These are phyloP conservation scores for Macropodus opercularis DNA, from an alignment of 2,797 vertebrate species.

Conservation along the genomic window DNA sequence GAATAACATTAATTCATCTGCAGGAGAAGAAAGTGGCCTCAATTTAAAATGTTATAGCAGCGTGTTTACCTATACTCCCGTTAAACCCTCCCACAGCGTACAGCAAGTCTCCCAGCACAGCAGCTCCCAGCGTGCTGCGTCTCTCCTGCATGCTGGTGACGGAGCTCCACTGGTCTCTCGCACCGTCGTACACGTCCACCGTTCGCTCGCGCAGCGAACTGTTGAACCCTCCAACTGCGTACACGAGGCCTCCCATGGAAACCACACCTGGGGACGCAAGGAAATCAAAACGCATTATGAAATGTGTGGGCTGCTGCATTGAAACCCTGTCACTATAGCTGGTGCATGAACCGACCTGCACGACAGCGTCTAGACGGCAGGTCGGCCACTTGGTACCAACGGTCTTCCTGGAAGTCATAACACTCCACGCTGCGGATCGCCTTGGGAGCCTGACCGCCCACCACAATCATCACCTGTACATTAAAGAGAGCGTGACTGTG, in stretches of 20 bases:
- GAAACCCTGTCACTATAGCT: too few relatives aligned
- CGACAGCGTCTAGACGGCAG: slow-evolving; percentile 94
- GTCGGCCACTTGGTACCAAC: slow-evolving; percentile 96
- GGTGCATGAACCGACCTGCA: slow-evolving; percentile 88
- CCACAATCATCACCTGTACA: slow-evolving; percentile 95
- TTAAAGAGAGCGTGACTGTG: too few relatives aligned
- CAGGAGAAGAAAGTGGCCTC: too few relatives aligned
- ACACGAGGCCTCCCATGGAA: slow-evolving; percentile 90
- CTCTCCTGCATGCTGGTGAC: slow-evolving; percentile 96
- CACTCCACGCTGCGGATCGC: slow-evolving; percentile 97
- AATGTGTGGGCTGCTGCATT: too few relatives aligned
- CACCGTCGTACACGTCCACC: slow-evolving; percentile 90
- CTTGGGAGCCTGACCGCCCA: slow-evolving; percentile 95
- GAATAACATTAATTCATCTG: neutral
- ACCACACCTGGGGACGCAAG: slow-evolving; percentile 86
- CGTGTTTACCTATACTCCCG: slow-evolving; percentile 90
- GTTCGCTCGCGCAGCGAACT: slow-evolving; percentile 93
- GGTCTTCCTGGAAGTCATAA: slow-evolving; percentile 95
- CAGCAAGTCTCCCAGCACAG: slow-evolving; percentile 90
- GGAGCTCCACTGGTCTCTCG: slow-evolving; percentile 91
- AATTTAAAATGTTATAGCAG: too few relatives aligned
- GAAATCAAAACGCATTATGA: neutral
- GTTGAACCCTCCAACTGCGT: slow-evolving; percentile 94
- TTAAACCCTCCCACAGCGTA: slow-evolving; percentile 96
- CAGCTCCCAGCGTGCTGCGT: slow-evolving; percentile 91